Conservation (phyloP, 2,888 invertebrate species). For the Nomada ruficornis region DNA sequence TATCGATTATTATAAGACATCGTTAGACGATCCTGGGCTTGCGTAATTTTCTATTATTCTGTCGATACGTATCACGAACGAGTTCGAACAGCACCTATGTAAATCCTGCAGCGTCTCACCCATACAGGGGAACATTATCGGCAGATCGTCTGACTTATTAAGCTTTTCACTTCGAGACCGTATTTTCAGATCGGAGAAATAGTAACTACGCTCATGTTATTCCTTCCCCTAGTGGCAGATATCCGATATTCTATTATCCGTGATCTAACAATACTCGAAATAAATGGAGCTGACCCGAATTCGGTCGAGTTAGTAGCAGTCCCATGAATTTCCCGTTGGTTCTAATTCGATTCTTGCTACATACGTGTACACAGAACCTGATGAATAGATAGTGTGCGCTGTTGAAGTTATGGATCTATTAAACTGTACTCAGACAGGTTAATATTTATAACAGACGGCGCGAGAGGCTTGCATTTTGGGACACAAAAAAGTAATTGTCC, state of each 20-base stretch:
- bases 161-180: constrained; percentile 28
- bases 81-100: constrained; percentile 32
- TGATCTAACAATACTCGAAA: constrained; percentile 42
- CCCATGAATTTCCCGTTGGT: neutral
- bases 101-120: constrained; percentile 44
- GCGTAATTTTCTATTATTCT: constrained; percentile 35
- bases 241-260: constrained; percentile 50
- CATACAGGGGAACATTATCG: constrained; percentile 50
- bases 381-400: no score
- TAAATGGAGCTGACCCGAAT: constrained; percentile 51
- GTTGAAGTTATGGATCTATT: no score
- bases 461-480: no score
- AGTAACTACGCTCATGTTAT: constrained; percentile 36
- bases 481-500: no score
- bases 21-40: constrained; percentile 13
- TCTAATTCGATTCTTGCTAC: neutral
- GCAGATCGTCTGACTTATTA: constrained; percentile 37
- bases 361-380: no score
- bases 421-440: no score
- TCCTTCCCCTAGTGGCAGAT: constrained; percentile 32
- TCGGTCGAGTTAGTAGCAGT: neutral
- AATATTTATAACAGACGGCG: no score
- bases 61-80: neutral
- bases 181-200: constrained; percentile 46
- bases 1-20: constrained; percentile 21